Percentiles rank a stretch among this genome's conserved stretches.
phyloP scores from a whole-genome alignment of 1,140 invertebrate genomes.

The Aphis gossypii region DNA sequence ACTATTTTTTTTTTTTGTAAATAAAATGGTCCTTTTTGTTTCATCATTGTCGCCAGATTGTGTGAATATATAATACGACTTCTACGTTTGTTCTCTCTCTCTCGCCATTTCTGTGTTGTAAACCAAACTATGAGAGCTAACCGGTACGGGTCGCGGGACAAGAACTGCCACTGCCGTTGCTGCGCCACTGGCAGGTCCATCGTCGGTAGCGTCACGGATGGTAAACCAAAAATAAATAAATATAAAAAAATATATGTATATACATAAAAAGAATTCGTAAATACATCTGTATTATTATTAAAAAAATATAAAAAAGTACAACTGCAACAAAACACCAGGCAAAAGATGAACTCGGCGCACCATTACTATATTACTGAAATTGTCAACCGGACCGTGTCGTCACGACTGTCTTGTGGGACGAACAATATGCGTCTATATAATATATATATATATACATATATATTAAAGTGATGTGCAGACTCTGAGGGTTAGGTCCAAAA shows the following conservation, averaged over 20 bases:
- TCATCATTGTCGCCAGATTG: slow-evolving; percentile 48
- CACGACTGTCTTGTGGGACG: slow-evolving; percentile 29
- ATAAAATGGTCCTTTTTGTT: slow-evolving; percentile 51
- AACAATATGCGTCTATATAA: slow-evolving; percentile 33
- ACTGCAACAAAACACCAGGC: slow-evolving; percentile 46
- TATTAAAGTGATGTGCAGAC: slow-evolving; percentile 1
- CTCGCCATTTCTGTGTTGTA: slow-evolving; percentile 5
- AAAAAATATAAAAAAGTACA: slow-evolving; percentile 44
- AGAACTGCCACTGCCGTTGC: background rate
- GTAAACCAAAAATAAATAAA: slow-evolving; percentile 52
- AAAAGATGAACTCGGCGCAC: slow-evolving; percentile 44
- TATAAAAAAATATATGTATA: slow-evolving; percentile 34
- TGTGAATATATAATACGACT: slow-evolving; percentile 43
- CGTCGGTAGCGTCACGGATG: slow-evolving; percentile 53
- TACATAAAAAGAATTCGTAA: slow-evolving; percentile 8
- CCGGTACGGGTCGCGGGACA: background rate
- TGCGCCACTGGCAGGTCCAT: slow-evolving; percentile 34
- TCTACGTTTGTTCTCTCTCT: background rate
- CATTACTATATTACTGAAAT: slow-evolving; percentile 41
- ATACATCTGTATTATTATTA: slow-evolving; percentile 44
- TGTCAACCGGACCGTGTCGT: slow-evolving; percentile 56
- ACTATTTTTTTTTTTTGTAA: slow-evolving; percentile 11
- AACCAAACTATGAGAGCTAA: background rate
- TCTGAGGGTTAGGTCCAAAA: slow-evolving; percentile 5
- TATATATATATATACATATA: background rate